Base-by-base conservation (phyloP, 2,113 vertebrate species). In the Nesoenas mayeri region DNA sequence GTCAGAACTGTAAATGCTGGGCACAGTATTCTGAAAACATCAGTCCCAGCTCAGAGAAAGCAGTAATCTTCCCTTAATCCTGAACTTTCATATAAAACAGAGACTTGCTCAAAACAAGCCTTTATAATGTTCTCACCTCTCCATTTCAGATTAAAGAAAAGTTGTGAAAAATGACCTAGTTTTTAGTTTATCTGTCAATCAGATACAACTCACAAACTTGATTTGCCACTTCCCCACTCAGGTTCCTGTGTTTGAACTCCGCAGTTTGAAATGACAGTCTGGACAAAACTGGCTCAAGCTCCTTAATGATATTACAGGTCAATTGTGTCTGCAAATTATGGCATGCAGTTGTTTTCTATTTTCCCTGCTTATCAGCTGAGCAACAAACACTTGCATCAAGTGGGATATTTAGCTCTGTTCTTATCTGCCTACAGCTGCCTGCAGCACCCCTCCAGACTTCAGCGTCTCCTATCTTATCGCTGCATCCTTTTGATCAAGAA, bases 401-500 rank as follows among this genome's bases (percentile, higher is more conserved):
- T 54, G 64, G 80, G n/a, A 38, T 42, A 16, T 58, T 91, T 29
- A 62, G 77, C 38, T 78, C 79, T 73, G 25, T 79, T 85, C 51
- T 91, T 72, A 84, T 77, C 74, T 92, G 86, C 69, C 62, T 83
- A 54, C 91, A 74, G 96, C 88, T 96, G 94, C 85, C 89, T 53
- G 51, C 10, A 26, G 38, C 79, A 69, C 88, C 89, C 79, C 85
- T 93, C 57, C 86, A 95, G 92, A 95, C 71, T 73, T 75, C 20
- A 24, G 20, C 1, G 0, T 85, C 32, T 79, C 87, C 83, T 97
- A 16, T 84, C 91, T 98, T 96, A 96, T 96, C 88, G 15, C 38
- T 57, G 5, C 22, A 71, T 16, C 75, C 82, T 96, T 97, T 96
- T 97, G 93, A 96, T 97, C 93, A 85, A 42, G 95, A 62, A 97